phyloP scores from a whole-genome alignment of 2,113 vertebrate genomes.

The Siniperca knerii region DNA sequence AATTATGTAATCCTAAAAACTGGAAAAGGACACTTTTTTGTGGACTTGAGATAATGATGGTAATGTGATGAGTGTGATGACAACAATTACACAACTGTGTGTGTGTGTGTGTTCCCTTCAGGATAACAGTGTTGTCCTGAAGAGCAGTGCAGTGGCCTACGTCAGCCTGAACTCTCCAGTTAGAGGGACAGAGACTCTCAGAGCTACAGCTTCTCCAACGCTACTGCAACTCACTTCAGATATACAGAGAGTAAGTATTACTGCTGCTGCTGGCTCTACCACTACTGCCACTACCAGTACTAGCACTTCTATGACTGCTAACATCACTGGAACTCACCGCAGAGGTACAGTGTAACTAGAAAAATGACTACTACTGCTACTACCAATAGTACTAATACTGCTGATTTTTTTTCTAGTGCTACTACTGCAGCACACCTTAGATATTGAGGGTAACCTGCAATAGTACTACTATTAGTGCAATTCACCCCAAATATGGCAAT shows the following conservation, averaged over 20 bases:
- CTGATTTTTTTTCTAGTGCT: background rate
- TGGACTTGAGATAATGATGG: background rate
- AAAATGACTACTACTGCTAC: background rate
- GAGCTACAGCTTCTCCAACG: constrained; percentile 88
- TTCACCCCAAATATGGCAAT: background rate
- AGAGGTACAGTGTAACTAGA: background rate
- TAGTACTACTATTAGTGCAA: background rate
- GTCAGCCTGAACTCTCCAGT: constrained; percentile 90
- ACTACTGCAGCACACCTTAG: background rate
- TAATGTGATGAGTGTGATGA: background rate
- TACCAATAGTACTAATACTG: background rate
- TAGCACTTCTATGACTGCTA: background rate
- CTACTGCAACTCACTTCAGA: constrained; percentile 90
- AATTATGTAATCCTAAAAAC: background rate
- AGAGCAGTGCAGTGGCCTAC: constrained; percentile 90
- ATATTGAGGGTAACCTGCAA: background rate
- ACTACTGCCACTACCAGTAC: no score
- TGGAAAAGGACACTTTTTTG: background rate
- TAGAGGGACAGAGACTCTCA: constrained; percentile 86
- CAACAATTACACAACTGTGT: background rate
- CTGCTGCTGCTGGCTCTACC: background rate
- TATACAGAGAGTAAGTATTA: constrained; percentile 79
- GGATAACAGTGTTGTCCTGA: constrained; percentile 90
- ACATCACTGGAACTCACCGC: background rate
- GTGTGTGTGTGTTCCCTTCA: constrained; percentile 62